phyloP scores from a whole-genome alignment of 1,140 invertebrate species.

The Drosophila elegans region DNA sequence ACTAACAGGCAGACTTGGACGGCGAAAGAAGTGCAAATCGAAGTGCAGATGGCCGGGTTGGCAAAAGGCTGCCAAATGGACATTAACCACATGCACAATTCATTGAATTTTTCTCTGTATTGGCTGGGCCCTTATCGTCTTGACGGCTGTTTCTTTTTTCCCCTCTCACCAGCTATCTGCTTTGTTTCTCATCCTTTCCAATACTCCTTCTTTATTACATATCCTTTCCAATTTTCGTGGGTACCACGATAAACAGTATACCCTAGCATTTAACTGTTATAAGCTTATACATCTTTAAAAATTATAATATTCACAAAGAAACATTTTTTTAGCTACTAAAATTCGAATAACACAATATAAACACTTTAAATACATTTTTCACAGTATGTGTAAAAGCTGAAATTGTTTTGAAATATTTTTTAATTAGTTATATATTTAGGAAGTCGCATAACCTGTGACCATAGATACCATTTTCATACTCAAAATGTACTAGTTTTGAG shows the following conservation, averaged over 20 bases:
- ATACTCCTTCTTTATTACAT: conserved; percentile 1
- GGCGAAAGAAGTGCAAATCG: conserved; percentile 53
- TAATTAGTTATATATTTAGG: too few relatives aligned
- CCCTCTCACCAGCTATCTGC: not conserved
- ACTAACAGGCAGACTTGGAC: conserved; percentile 10
- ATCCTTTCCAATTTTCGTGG: not conserved
- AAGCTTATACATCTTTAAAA: too few relatives aligned
- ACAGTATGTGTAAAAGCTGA: too few relatives aligned
- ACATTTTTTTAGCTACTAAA: too few relatives aligned
- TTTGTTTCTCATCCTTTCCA: not conserved
- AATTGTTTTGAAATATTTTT: too few relatives aligned
- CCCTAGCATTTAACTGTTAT: too few relatives aligned
- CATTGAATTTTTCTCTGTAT: conserved; percentile 46
- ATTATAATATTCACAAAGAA: too few relatives aligned
- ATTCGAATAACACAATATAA: too few relatives aligned
- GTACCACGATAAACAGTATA: not conserved
- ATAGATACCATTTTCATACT: too few relatives aligned
- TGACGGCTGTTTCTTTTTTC: not conserved
- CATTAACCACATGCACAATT: conserved; percentile 70
- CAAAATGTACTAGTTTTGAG: not conserved
- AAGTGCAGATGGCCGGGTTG: conserved; percentile 47
- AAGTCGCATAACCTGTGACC: too few relatives aligned
- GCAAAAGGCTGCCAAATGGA: conserved; percentile 62
- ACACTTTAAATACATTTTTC: too few relatives aligned
- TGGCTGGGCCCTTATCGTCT: conserved; percentile 16